Base-by-base conservation (phyloP, 2,113 vertebrate species). In the zebrafish (Danio rerio) region DNA sequence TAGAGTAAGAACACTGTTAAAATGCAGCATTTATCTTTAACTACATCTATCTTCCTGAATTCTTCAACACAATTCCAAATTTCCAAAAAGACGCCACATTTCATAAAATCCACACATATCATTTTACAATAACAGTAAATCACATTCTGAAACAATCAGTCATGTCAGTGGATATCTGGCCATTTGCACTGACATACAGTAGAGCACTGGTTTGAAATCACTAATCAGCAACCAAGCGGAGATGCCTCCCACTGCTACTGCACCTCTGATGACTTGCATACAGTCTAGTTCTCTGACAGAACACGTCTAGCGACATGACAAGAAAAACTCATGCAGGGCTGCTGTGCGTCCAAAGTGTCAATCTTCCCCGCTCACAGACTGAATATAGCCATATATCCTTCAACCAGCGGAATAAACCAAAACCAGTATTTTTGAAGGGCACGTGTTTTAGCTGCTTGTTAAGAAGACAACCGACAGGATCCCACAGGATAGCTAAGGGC, bases 201-300 rank as follows among this genome's bases (percentile, higher is more conserved):
- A 15, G 68, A 66, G 5, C 53, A 74, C 66, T 73, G 40, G 52
- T 58, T 55, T 13, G n/a, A 72, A 63, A 68, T 62, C 72, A 69
- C 66, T 40, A 61, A 80, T 71, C 50, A 59, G 69, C 65, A 66
- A 71, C 66, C 49, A 61, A 65, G 49, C 40, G 9, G 13, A 31
- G 31, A 45, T 49, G 18, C 16, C 59, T 5, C 68, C 49, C 11
- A n/a, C 21, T 13, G 56, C 61, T 69, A 43, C 45, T 69, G n/a
- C 18, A 53, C 62, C 62, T 68, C 31, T 16, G 66, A 86, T 83
- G 74, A 62, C 59, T 78, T 10, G 18, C 68, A n/a, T 55, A 40
- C 49, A 74, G 65, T 80, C 75, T 52, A 65, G 47, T 49, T 49
- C 18, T 69, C 40, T 75, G 53, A 78, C 61, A 84, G n/a, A 80